Percentiles rank a stretch among this genome's conserved stretches.
Conservation (phyloP, 2,113 vertebrate genomes). For the Catharus fuscescens region DNA sequence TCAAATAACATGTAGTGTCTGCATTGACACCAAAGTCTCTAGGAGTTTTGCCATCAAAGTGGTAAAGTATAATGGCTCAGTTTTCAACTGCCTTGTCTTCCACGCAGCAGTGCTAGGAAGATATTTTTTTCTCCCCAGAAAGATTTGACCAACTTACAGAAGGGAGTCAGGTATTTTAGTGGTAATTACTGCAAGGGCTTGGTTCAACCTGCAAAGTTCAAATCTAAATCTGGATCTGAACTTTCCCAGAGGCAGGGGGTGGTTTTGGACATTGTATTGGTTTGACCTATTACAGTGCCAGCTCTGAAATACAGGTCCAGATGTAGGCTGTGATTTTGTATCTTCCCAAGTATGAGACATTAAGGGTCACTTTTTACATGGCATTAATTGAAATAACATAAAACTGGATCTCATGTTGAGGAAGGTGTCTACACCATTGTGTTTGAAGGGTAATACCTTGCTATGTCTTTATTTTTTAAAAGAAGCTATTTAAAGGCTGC, state of each 20-base stretch:
- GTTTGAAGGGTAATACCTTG: not conserved
- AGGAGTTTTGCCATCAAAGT: not conserved
- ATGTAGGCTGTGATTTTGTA: not conserved
- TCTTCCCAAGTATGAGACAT: not conserved
- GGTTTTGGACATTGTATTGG: conserved; percentile 15
- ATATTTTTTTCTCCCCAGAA: not conserved
- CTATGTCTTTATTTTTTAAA: conserved; percentile 5
- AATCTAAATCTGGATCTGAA: conserved; percentile 38
- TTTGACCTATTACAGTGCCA: not conserved
- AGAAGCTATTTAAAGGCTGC: not conserved
- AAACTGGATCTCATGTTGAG: not conserved
- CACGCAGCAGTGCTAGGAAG: not conserved
- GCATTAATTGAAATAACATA: not conserved
- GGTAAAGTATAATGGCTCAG: not conserved
- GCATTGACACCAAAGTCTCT: not conserved
- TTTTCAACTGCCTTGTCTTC: not conserved
- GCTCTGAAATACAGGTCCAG: not conserved
- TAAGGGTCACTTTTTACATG: not conserved
- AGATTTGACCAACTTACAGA: not conserved
- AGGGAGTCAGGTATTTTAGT: conserved; percentile 10
- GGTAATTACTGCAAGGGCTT: not conserved
- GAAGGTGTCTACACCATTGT: not conserved
- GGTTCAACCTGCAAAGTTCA: conserved; percentile 30
- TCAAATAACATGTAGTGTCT: not conserved
- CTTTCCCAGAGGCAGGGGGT: conserved; percentile 25